Evolutionary conservation across 2,797 vertebrate genomes (phyloP).

Genomic region (Myripristis jacobus): DNA sequence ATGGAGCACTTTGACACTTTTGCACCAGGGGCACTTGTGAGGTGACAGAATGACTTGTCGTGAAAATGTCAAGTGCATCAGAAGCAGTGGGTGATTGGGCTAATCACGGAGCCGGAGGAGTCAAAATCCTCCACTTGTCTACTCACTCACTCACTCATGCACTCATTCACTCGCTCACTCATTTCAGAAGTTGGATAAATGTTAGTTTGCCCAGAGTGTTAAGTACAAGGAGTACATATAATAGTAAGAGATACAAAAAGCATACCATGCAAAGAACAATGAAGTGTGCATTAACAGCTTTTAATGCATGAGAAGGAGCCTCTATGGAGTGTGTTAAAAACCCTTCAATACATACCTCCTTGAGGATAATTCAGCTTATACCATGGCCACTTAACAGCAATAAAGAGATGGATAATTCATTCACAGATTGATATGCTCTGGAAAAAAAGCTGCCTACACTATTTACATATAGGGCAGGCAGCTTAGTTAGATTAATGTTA

Average conservation of each 20-base stretch:
- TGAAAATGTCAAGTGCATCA: conserved; percentile 82
- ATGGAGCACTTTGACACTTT: conserved; percentile 79
- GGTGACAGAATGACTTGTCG: conserved; percentile 76
- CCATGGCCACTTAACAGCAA: no score
- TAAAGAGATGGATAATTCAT: no score
- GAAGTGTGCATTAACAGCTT: background rate
- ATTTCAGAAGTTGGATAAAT: conserved; percentile 63
- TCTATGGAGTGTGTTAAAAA: no score
- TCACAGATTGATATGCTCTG: no score
- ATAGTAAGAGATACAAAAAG: conserved; percentile 16
- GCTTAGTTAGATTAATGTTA: no score
- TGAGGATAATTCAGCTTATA: no score
- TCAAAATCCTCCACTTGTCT: conserved; percentile 60
- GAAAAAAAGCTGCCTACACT: no score
- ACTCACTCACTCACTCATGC: conserved; percentile 49
- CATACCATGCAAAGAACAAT: no score
- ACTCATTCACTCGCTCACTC: conserved; percentile 61
- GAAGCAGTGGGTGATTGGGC: conserved; percentile 77
- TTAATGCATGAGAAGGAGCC: no score
- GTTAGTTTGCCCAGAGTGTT: conserved; percentile 30
- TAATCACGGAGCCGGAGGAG: conserved; percentile 79
- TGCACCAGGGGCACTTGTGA: conserved; percentile 76
- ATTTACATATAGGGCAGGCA: no score
- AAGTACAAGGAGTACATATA: conserved; percentile 10
- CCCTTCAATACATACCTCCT: no score